phyloP scores from a whole-genome alignment of 1,140 invertebrate species.

The Sinonovacula constricta region DNA sequence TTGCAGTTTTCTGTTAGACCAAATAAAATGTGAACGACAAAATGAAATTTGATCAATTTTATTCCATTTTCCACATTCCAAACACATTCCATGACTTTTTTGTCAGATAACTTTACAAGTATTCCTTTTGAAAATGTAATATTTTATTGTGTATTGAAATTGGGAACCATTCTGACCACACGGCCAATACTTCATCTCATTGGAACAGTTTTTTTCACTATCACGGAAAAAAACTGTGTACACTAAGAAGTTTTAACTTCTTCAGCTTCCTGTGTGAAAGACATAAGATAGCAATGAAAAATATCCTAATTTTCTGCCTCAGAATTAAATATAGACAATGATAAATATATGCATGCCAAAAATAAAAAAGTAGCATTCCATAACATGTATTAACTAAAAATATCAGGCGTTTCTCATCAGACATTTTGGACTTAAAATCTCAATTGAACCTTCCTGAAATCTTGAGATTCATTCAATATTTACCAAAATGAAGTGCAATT shows the following conservation, averaged over 20 bases:
- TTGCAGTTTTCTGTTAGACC: slow-evolving; percentile 8
- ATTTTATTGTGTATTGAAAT: too few relatives aligned
- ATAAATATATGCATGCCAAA: slow-evolving; percentile 8
- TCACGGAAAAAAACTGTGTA: background rate
- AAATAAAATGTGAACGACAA: slow-evolving; percentile 1
- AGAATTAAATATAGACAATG: slow-evolving; percentile 7
- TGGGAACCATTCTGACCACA: too few relatives aligned
- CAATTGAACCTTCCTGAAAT: slow-evolving; percentile 8
- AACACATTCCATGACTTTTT: slow-evolving; percentile 10
- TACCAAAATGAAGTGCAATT: too few relatives aligned
- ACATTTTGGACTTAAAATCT: slow-evolving; percentile 8
- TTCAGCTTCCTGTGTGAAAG: slow-evolving; percentile 6
- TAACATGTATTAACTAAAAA: slow-evolving; percentile 2
- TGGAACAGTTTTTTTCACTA: too few relatives aligned
- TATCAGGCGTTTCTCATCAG: slow-evolving; percentile 5
- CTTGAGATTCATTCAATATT: too few relatives aligned
- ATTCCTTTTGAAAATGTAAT: too few relatives aligned
- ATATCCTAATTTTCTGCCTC: background rate
- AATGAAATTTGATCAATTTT: slow-evolving; percentile 2
- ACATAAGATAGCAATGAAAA: slow-evolving; percentile 5
- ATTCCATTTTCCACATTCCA: slow-evolving; percentile 10
- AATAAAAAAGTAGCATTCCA: slow-evolving; percentile 10
- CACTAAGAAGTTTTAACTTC: background rate
- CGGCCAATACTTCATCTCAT: too few relatives aligned
- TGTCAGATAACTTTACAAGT: slow-evolving; percentile 5